These are phyloP conservation scores for Cylas formicarius DNA, from an alignment of 1,140 invertebrate species.

Conservation along the genomic window DNA sequence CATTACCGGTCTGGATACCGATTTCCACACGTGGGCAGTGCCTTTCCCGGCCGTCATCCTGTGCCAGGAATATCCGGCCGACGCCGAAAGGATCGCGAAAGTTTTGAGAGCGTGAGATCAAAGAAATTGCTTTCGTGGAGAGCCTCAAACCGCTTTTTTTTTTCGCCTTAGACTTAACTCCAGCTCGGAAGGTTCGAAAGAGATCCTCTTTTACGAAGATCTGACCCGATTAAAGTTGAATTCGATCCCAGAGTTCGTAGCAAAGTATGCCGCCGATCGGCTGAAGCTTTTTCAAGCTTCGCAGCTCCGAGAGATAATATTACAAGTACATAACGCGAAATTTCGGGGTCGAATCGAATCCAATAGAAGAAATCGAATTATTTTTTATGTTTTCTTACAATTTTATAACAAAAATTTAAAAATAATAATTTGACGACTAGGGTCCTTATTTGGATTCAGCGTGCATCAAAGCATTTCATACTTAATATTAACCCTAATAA, in stretches of 20 bases:
- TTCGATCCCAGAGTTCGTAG: not conserved
- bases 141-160: conserved; percentile 20
- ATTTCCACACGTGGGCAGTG: conserved; percentile 68
- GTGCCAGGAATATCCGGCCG: conserved; percentile 46
- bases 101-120: conserved; percentile 29
- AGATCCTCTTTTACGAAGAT: not conserved
- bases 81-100: conserved; percentile 42
- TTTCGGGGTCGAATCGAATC: too few species aligned
- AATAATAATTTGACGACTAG: too few species aligned
- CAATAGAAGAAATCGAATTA: too few species aligned
- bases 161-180: not conserved
- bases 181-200: not conserved
- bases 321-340: too few species aligned
- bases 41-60: conserved; percentile 61
- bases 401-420: too few species aligned
- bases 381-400: too few species aligned
- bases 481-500: too few species aligned
- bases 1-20: conserved; percentile 65
- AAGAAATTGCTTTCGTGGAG: too few species aligned
- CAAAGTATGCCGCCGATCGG: not conserved
- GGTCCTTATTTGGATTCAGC: too few species aligned
- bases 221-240: not conserved
- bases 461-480: too few species aligned
- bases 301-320: too few species aligned
- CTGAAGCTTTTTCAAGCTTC: too few species aligned